Percentiles rank a stretch among this genome's conserved stretches.
Conservation (phyloP, 2,797 vertebrate species). For the Apodemus agrarius region DNA sequence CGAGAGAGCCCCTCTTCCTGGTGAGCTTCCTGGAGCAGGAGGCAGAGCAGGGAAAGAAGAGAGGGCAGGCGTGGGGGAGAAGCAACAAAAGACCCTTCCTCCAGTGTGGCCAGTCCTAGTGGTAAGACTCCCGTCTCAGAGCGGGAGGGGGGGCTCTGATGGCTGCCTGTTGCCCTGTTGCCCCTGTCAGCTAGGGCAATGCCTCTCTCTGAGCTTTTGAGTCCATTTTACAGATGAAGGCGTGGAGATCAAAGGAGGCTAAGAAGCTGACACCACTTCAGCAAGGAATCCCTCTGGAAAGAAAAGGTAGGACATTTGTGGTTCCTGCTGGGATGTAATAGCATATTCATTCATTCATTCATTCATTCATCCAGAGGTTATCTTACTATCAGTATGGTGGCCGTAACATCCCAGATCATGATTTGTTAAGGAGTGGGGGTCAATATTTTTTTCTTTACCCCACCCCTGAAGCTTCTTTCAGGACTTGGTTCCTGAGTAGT, state of each 20-base stretch:
- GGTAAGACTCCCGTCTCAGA: neutral
- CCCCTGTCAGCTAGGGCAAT: too few species aligned
- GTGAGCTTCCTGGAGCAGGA: neutral
- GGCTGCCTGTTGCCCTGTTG: neutral
- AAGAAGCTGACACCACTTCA: neutral
- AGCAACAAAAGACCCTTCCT: neutral
- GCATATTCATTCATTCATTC: neutral
- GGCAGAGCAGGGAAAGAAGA: neutral
- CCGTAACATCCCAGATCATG: too few species aligned
- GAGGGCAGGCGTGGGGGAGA: accelerated
- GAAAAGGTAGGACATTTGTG: neutral
- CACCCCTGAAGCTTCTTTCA: neutral
- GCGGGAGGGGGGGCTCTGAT: neutral
- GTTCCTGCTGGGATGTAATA: neutral
- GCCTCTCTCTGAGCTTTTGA: neutral
- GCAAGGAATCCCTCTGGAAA: neutral
- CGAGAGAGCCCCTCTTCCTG: neutral
- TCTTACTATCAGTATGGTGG: neutral
- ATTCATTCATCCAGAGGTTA: neutral
- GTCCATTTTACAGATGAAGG: neutral
- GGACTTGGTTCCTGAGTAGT: neutral
- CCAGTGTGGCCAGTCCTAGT: neutral
- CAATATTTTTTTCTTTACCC: neutral
- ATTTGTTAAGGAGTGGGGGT: neutral
- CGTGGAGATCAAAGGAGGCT: neutral